Evolutionary conservation across 35 echinoderm and acorn worm species (phyloP).

Genomic region (Ophiothrix spiculata): DNA sequence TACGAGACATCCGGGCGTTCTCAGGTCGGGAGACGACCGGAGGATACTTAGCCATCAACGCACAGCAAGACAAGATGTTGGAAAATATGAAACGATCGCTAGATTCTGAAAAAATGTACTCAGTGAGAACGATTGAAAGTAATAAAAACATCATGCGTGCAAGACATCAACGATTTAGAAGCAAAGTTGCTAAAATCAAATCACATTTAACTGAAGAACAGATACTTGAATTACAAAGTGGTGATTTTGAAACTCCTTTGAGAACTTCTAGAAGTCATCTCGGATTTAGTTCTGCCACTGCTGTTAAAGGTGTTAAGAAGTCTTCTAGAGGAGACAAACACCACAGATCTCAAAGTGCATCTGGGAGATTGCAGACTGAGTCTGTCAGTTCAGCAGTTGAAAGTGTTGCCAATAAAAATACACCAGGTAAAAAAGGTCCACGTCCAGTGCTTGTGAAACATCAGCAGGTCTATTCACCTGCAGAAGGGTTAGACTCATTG

Average conservation of each 20-base stretch:
- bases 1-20: not conserved
- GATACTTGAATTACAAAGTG: not conserved
- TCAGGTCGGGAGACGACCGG: not conserved
- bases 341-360: not conserved
- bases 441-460: not conserved
- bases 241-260: not conserved
- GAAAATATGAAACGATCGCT: not conserved
- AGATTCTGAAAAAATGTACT: not conserved
- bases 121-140: not conserved
- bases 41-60: not conserved
- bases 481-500: not conserved
- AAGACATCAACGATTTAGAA: not conserved
- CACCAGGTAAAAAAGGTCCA: not conserved
- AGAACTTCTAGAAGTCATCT: not conserved
- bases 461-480: not conserved
- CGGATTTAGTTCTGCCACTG: not conserved
- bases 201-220: not conserved
- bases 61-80: not conserved
- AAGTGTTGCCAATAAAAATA: not conserved
- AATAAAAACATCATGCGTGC: not conserved
- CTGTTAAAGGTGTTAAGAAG: not conserved
- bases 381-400: not conserved
- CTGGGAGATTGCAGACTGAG: not conserved
- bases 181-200: not conserved
- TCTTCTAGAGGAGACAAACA: not conserved